Base-by-base conservation (phyloP, 1,140 invertebrate species). In the Cydia fagiglandana region DNA sequence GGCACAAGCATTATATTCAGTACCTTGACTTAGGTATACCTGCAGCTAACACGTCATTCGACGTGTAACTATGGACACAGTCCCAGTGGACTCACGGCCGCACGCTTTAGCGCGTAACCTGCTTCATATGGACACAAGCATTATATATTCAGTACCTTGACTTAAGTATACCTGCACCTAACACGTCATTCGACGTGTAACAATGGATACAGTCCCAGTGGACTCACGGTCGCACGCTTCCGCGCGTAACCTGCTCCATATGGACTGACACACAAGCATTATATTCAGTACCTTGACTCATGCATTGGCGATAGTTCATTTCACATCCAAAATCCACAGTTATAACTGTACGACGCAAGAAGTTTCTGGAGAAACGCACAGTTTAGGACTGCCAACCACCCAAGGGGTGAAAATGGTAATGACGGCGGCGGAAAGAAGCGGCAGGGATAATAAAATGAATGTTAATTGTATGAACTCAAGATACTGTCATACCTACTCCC, bases 101-200 rank as follows among this genome's bases (percentile, higher is more conserved):
- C 15, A 38, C 20, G 28, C 64, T 66, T 66, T 30, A 28, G 64
- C 64, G 30, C 64, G 28, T 66, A 30, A 66, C 4, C 30, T 4
- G 10, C 30, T 66, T 30, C 64, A n/a, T 20, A 38, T 38, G 10
- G 30, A 64, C 7, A 24, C 61, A 24, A 12, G 4, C 50, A n/a
- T 53, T n/a, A n/a, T n/a, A 4, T 24, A 0, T 53, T 5, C 50
- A 53, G 15, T 53, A 53, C 3, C 47, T 12, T 50, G 15, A 50
- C 47, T 50, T 13, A 12, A 10, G 9, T 12, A 45, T 45, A 34
- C 12, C 10, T 45, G 41, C 10, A 41, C 41, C 9, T 45, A n/a
- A 61, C 28, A 80, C 79, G 53, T 56, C 53, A 15, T 53, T 15
- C 24, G 17, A 30, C 64, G 64, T 66, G 15, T 0, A 20, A 38